Evolutionary conservation across 2,113 vertebrate species (phyloP).

Genomic region (Urocitellus parryii): DNA sequence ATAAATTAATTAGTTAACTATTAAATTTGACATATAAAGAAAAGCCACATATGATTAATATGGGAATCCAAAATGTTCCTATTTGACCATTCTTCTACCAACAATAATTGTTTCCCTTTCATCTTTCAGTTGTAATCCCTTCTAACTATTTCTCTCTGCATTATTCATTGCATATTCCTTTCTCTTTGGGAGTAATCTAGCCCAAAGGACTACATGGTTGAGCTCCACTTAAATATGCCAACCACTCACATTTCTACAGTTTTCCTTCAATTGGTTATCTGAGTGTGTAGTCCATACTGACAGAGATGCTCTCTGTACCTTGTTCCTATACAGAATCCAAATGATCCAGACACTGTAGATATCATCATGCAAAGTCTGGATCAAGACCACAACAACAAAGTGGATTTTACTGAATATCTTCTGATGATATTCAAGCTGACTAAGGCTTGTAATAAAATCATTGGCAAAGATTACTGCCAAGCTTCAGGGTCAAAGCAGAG

Average conservation of each 20-base stretch:
- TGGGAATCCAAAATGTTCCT: background rate
- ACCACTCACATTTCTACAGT: background rate
- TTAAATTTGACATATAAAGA: background rate
- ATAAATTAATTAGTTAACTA: background rate
- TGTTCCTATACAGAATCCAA: constrained; percentile 73
- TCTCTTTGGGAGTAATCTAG: background rate
- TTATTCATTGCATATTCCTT: background rate
- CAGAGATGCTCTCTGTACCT: constrained; percentile 34
- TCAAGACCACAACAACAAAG: constrained; percentile 72
- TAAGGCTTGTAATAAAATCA: constrained; percentile 76
- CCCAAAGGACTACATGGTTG: background rate
- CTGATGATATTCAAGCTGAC: constrained; percentile 78
- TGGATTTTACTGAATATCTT: constrained; percentile 80
- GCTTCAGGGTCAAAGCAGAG: constrained; percentile 81
- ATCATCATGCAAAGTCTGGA: constrained; percentile 80
- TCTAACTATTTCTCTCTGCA: background rate
- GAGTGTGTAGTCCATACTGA: background rate
- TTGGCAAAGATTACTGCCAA: constrained; percentile 73
- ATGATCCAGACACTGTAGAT: constrained; percentile 79
- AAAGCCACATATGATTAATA: background rate
- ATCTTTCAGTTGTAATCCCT: background rate
- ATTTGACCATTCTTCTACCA: constrained; percentile 36
- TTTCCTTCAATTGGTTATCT: background rate
- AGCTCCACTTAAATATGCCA: background rate
- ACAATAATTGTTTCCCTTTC: background rate